Evolutionary conservation across 2,797 vertebrate genomes (phyloP).

Genomic region (Melanotaenia maccullochi): DNA sequence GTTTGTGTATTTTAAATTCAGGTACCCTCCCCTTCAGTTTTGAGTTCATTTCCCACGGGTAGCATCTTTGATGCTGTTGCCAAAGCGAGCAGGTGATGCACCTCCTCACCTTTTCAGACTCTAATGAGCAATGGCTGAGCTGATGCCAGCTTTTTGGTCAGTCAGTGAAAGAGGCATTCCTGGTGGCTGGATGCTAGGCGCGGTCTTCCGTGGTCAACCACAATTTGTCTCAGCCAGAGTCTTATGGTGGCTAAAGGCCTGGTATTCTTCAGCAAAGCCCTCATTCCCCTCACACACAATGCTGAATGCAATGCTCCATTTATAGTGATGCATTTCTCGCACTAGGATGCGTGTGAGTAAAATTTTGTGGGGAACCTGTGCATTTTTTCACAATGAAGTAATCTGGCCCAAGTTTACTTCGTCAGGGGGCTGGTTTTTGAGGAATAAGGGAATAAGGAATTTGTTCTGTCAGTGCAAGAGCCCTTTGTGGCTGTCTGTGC

Average conservation of each 20-base stretch:
- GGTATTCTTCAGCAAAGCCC: conserved; percentile 63
- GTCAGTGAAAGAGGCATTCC: conserved; percentile 67
- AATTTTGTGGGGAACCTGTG: conserved; percentile 46
- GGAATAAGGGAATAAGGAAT: conserved; percentile 25
- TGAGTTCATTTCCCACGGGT: conserved; percentile 47
- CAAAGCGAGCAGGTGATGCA: conserved; percentile 69
- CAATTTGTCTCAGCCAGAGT: conserved; percentile 65
- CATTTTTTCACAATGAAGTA: conserved; percentile 65
- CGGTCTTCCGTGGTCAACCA: conserved; percentile 60
- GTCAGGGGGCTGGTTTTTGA: conserved; percentile 36
- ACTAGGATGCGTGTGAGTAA: conserved; percentile 43
- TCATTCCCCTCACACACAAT: conserved; percentile 52
- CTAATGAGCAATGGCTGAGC: conserved; percentile 57
- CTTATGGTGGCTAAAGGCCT: conserved; percentile 57
- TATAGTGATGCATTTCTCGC: conserved; percentile 56
- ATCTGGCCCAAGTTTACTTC: conserved; percentile 39
- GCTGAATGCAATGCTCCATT: conserved; percentile 58
- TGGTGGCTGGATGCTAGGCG: conserved; percentile 60
- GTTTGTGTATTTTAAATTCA: conserved; percentile 12
- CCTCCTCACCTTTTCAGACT: conserved; percentile 46
- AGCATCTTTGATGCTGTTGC: conserved; percentile 66
- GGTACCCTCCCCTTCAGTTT: conserved; percentile 40
- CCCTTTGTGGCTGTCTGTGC: conserved; percentile 15
- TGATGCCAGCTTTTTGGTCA: conserved; percentile 65
- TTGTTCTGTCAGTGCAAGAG: conserved; percentile 24